Evolutionary conservation across 2,888 invertebrate genomes (phyloP).

Genomic region (Crematogaster levior): DNA sequence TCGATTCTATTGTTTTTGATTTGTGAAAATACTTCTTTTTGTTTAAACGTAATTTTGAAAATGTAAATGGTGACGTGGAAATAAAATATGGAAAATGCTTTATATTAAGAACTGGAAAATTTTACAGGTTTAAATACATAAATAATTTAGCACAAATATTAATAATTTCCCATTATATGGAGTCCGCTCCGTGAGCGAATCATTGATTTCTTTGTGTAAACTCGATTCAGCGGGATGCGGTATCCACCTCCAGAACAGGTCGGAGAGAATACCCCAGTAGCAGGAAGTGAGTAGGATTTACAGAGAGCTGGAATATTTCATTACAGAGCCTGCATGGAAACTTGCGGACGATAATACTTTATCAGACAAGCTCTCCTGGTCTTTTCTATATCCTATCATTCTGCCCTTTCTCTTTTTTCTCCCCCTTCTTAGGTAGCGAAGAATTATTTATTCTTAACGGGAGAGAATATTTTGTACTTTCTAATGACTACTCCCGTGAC

Average conservation of each 20-base stretch:
- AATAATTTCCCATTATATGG: conserved; percentile 33
- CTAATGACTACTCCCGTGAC: conserved; percentile 20
- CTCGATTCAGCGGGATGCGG: conserved; percentile 22
- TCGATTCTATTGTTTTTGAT: not conserved
- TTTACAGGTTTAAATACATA: not conserved
- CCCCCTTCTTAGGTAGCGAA: conserved; percentile 25
- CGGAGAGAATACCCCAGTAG: conserved; percentile 65
- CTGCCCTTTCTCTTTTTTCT: not conserved
- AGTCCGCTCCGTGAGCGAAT: not conserved
- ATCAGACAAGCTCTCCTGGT: conserved; percentile 62
- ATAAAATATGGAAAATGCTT: conserved; percentile 11
- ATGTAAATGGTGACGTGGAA: not conserved
- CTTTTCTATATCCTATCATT: conserved; percentile 56
- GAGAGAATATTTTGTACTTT: conserved; percentile 65
- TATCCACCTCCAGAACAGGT: conserved; percentile 58
- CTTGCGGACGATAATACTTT: conserved; percentile 74
- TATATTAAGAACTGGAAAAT: conserved; percentile 15
- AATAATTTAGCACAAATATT: conserved; percentile 35
- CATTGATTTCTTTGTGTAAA: conserved; percentile 24
- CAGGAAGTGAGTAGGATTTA: conserved; percentile 70
- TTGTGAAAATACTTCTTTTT: not conserved
- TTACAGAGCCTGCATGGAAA: conserved; percentile 72
- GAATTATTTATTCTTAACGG: conserved; percentile 69
- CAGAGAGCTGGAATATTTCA: conserved; percentile 75
- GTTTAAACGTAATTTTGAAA: not conserved